Evolutionary conservation across 2,797 vertebrate genomes (phyloP).

Genomic region (Sarcophilus harrisii): DNA sequence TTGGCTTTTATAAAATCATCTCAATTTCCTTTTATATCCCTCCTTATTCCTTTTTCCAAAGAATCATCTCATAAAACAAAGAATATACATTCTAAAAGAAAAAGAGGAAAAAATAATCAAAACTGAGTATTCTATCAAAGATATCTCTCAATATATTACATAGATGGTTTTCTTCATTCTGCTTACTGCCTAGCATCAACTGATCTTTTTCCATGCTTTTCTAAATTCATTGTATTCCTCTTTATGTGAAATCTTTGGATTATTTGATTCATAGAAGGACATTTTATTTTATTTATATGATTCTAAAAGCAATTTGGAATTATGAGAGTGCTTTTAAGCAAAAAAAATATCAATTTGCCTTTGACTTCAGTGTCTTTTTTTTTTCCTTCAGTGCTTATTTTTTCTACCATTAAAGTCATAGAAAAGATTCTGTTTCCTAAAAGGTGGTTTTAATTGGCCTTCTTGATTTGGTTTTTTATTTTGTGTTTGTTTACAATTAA

Average conservation of each 20-base stretch:
- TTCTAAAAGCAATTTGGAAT: not conserved
- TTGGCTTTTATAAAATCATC: not conserved
- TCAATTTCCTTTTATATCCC: not conserved
- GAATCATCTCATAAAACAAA: not conserved
- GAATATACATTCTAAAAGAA: not conserved
- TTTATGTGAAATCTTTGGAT: not conserved
- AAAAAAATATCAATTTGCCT: not conserved
- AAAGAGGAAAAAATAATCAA: not conserved
- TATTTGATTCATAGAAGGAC: not conserved
- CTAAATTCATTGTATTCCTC: not conserved
- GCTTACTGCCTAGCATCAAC: not conserved
- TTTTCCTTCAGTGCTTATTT: not conserved
- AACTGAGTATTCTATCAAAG: not conserved
- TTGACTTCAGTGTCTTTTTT: not conserved
- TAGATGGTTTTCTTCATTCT: not conserved
- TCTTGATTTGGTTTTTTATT: conserved; percentile 31
- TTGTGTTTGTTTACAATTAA: not conserved
- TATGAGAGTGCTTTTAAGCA: not conserved
- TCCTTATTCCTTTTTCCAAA: not conserved
- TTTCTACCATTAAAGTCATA: conserved; percentile 13
- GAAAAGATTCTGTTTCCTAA: not conserved
- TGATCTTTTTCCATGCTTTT: not conserved
- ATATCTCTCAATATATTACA: not conserved
- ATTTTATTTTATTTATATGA: not conserved
- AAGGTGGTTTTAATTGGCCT: conserved; percentile 2